These are phyloP conservation scores for Cerceris ruficornis DNA, from an alignment of 2,888 invertebrate genomes.

Conservation along the genomic window DNA sequence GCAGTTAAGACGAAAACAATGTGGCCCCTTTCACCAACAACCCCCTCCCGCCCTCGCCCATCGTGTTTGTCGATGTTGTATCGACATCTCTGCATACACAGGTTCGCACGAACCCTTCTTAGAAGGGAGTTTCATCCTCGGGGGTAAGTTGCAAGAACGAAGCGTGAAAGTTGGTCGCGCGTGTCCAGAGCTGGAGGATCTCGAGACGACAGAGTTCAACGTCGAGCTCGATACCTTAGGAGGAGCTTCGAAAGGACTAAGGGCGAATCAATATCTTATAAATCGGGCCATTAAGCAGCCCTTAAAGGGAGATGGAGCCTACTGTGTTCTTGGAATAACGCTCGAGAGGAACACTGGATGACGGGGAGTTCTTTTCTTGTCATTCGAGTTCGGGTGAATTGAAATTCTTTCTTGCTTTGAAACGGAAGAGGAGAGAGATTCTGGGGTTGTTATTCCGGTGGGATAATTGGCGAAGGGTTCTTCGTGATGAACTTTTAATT, in stretches of 20 bases:
- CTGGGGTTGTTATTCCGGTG: not conserved
- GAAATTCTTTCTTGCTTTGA: conserved; percentile 38
- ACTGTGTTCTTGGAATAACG: conserved; percentile 7
- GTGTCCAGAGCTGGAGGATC: conserved; percentile 3
- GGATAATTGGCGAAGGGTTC: no score
- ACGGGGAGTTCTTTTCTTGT: conserved; percentile 1
- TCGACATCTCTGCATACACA: conserved; percentile 7
- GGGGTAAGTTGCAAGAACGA: conserved; percentile 32
- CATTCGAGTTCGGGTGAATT: conserved; percentile 25
- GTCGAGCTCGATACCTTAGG: not conserved
- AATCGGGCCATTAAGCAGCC: conserved; percentile 65
- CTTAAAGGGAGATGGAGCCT: conserved; percentile 66
- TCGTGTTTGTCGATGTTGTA: conserved; percentile 1
- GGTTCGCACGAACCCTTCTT: conserved; percentile 9
- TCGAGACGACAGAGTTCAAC: not conserved
- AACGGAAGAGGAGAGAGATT: not conserved
- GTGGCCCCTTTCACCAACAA: conserved; percentile 19
- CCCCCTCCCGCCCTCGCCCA: not conserved
- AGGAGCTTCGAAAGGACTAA: conserved; percentile 17
- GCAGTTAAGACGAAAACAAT: conserved; percentile 60
- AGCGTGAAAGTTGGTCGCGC: conserved; percentile 38
- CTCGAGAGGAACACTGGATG: not conserved
- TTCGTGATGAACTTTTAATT: not conserved
- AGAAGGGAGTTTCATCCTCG: conserved; percentile 41
- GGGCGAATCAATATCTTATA: conserved; percentile 66